Base-by-base conservation (phyloP, 2,888 invertebrate genomes). In the Eilema sororculum region DNA sequence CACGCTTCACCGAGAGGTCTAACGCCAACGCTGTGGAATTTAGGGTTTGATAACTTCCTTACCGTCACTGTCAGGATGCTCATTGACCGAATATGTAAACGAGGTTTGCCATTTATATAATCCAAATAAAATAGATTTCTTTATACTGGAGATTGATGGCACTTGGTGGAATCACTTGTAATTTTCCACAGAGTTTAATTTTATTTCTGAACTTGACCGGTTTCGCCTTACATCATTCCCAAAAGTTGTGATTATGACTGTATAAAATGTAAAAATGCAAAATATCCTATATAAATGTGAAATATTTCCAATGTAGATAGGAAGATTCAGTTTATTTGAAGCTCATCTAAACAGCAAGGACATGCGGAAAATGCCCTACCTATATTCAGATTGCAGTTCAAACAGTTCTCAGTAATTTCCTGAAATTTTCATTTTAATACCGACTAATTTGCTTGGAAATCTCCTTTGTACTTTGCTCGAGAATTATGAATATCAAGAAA, bases 401-500 rank as follows among this genome's bases (percentile, higher is more conserved):
- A 68, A 79, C 71, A 68, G 77, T 75, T 67, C 68, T 60, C 66
- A 72, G 75, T 72, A 76, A 77, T 73, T 73, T 76, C 74, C 75
- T 77, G 74, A 78, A 83, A 80, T 78, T 68, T 71, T 74, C 67
- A 78, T 80, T 77, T 70, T 73, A 77, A 71, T 73, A 67, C 67
- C 37, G 77, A 73, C 75, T 77, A 77, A 76, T 75, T 74, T 76
- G 74, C 76, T 78, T 69, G 65, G 69, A 77, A 83, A 83, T 81
- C 75, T 78, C 73, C 77, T 87, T 84, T 86, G 80, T 86, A 76
- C 83, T 84, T 76, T 79, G 80, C 73, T 83, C 63, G 84, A 86
- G 89, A 90, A 90, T 93, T 87, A 89, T 89, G 85, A 90, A 87
- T 90, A 87, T 87, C 84, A 85, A 77, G 86, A 86, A 89, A 85